Conservation (phyloP, 1,140 invertebrate genomes). For the Microvelia longipes region DNA sequence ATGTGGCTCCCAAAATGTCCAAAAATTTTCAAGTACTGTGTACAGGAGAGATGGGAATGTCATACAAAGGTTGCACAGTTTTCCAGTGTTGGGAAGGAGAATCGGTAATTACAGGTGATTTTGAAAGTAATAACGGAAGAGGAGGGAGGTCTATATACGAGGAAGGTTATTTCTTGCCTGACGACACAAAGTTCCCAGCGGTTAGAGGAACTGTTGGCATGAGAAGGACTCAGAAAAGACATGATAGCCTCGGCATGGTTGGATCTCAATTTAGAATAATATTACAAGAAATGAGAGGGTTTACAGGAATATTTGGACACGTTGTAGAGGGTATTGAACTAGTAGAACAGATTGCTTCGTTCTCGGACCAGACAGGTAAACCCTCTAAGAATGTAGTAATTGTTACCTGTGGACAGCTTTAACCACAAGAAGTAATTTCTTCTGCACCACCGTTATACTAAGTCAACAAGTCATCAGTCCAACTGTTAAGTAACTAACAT, state of each 20-base stretch:
- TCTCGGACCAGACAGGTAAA: constrained; percentile 57
- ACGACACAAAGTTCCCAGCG: constrained; percentile 61
- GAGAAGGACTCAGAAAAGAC: constrained; percentile 61
- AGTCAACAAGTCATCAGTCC: neutral
- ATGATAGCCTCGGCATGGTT: constrained; percentile 63
- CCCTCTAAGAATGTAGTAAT: constrained; percentile 58
- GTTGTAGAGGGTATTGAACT: constrained; percentile 66
- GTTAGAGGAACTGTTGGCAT: constrained; percentile 63
- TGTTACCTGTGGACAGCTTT: constrained; percentile 56
- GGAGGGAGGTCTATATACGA: constrained; percentile 62
- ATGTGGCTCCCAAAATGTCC: constrained; percentile 76
- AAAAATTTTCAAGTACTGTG: constrained; percentile 73
- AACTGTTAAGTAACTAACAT: too few relatives aligned
- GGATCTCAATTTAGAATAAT: constrained; percentile 72
- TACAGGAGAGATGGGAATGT: constrained; percentile 59
- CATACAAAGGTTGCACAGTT: constrained; percentile 60
- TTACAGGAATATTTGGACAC: constrained; percentile 67
- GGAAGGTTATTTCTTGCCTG: constrained; percentile 62
- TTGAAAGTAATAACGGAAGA: constrained; percentile 63
- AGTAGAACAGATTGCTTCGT: constrained; percentile 60
- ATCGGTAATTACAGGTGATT: constrained; percentile 42
- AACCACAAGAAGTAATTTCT: too few relatives aligned
- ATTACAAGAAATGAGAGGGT: constrained; percentile 60
- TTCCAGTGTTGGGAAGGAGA: constrained; percentile 71
- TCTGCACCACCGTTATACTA: neutral